Conservation (phyloP, 2,797 vertebrate genomes). For the Sarcophilus harrisii region DNA sequence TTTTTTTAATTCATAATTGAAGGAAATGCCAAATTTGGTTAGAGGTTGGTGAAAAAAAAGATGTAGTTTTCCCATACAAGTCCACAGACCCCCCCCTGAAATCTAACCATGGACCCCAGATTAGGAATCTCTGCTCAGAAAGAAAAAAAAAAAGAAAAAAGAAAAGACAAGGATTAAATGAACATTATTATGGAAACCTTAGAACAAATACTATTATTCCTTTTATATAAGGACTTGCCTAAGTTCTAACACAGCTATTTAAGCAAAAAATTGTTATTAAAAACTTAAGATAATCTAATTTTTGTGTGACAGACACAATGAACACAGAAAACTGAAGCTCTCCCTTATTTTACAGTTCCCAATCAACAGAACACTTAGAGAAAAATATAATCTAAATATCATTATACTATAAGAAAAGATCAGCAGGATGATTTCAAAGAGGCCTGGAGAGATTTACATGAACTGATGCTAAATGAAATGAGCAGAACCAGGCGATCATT, state of each 20-base stretch:
- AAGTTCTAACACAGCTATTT: constrained; percentile 20
- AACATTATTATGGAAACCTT: constrained; percentile 19
- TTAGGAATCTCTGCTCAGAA: constrained; percentile 12
- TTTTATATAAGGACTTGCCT: constrained; percentile 16
- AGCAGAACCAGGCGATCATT: no score
- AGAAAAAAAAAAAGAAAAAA: neutral
- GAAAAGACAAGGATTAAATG: constrained; percentile 4
- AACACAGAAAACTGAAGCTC: constrained; percentile 15
- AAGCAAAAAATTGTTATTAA: neutral
- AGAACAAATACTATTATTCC: neutral
- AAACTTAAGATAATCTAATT: constrained; percentile 15
- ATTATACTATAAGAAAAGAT: no score
- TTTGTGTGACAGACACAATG: neutral
- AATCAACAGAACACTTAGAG: constrained; percentile 23
- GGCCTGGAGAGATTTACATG: no score
- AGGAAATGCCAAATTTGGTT: neutral
- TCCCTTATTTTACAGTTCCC: constrained; percentile 25
- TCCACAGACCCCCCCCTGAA: neutral
- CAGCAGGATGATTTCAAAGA: no score
- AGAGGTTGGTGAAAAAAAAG: neutral
- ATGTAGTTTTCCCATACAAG: neutral
- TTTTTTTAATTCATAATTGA: neutral
- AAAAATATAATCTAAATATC: neutral
- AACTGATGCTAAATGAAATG: no score
- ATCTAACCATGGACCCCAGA: neutral